Evolutionary conservation across 1,140 invertebrate genomes (phyloP), one percentile per base, ranked within the genome.

Genomic region (Penaeus indicus): DNA sequence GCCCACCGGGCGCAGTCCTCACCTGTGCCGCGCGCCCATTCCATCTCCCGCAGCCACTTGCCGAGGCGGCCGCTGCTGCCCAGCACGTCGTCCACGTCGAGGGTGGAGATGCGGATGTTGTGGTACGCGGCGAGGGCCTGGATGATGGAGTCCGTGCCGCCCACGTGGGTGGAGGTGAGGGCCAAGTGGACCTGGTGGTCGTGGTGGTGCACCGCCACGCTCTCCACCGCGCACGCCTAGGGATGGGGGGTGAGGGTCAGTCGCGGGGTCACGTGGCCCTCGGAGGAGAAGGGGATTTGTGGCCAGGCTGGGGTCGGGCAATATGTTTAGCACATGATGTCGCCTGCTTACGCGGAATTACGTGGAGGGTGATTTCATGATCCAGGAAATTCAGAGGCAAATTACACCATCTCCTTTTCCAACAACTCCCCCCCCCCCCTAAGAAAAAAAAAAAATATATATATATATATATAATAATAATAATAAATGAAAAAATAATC

Each of bases 171-270:
- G 42, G 83, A 60, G 25, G 83, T 85, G 32, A 85, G 69, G 38
- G 67, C 83, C 64, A 85, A 54, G 67, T 85, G 83, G 67, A 85
- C 67, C 4, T 67, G 27, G 67, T 85, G 69, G 22, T 85, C 83
- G 7, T 64, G 83, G 42, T 85, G 83, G 67, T 85, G 83, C 16
- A 75, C 25, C 19, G 83, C 64, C 27, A 54, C 83, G 64, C 83
- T 85, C 38, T 85, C 83, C 7, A 85, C 64, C 0, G 83, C 83
- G 62, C 83, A 85, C 11, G 83, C 83, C 83, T 85, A 69, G 72
- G 11, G n/a, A 27, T 16, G 25, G 18, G 16, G 72, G 8, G 0
- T 0, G 8, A 19, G 72, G 13, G 72, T 22, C 3, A 18, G 16
- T 8, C 42, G 10, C 21, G 19, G 4, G 25, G 16, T 8, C 42